Evolutionary conservation across 2,113 vertebrate species (phyloP), one percentile per base, ranked within the genome.

Genomic region (Apteryx owenii): DNA sequence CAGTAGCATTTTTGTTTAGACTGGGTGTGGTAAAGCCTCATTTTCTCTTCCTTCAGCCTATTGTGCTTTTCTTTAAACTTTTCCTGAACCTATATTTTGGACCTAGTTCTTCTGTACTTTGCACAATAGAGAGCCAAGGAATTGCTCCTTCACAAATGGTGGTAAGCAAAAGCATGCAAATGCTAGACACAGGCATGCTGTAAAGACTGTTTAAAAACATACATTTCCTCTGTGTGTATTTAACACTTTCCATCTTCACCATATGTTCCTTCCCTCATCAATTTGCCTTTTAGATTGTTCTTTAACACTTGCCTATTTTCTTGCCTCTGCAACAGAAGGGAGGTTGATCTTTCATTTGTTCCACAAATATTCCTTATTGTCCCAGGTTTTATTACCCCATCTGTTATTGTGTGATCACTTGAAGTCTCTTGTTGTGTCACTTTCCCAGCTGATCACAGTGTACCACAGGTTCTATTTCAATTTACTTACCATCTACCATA

Each of bases 301-400:
- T 96, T 96, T 85, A 97, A 85, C 81, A 65, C 54, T 96, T 88
- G 77, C 61, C 50, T 97, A 53, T 97, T 94, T 96, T 95, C 87
- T 80, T 89, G 66, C 31, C 61, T 85, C 54, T 90, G 46, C 72
- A 90, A 83, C 95, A 96, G 91, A 97, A 94, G 96, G 95, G 84
- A 90, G 95, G 87, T 95, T 97, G 91, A 95, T 96, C 94, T 97
- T 95, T 96, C 91, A 95, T 97, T 97, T 95, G 95, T 96, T 95
- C 81, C 0, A 1, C 95, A 97, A 97, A 97, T 96, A 97, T 93
- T 96, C 91, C 79, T 95, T 90, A 95, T 96, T 95, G 95, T 95
- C 81, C 71, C 60, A 91, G 85, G 71, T 95, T 97, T 95, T 94
- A 96, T 96, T 95, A 73, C 81, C 90, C 93, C 93, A 96, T 96